A percentile compares a stretch with the other conserved stretches of the same genome.
Conservation (phyloP, 2,113 vertebrate genomes). For the Phyllostomus hastatus region DNA sequence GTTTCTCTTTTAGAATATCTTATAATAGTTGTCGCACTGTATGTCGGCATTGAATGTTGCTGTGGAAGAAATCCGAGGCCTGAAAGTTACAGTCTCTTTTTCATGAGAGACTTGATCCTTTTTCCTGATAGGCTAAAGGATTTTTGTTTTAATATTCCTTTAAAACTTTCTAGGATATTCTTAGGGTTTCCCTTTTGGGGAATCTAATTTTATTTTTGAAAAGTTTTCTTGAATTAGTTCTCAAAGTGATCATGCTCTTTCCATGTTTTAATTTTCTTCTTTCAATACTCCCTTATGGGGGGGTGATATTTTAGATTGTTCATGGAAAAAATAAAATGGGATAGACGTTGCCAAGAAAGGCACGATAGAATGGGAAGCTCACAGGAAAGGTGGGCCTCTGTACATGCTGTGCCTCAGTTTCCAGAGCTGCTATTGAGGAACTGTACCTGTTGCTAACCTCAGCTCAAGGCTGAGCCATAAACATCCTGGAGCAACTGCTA, state of each 20-base stretch:
- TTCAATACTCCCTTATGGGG: fast-evolving
- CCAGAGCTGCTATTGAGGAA: not conserved
- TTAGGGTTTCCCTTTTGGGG: not conserved
- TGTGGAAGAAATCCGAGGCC: not conserved
- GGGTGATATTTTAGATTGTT: not conserved
- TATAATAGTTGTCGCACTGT: not conserved
- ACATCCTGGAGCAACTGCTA: not conserved
- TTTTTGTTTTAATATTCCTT: not conserved
- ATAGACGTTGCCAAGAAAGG: not conserved
- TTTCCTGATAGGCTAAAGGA: not conserved
- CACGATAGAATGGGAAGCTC: not conserved
- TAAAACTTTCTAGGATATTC: not conserved
- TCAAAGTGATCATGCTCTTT: not conserved
- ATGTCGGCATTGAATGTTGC: not conserved
- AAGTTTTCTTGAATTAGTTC: not conserved
- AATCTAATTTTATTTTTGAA: not conserved
- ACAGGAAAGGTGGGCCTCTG: not conserved
- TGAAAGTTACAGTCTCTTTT: not conserved
- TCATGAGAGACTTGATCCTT: not conserved
- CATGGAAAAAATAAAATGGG: not conserved
- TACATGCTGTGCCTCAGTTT: not conserved
- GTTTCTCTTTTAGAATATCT: not conserved
- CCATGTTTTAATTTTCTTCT: not conserved
- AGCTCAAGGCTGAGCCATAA: not conserved
- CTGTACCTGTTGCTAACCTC: not conserved